Conservation (phyloP, 2,113 vertebrate species). For the Carassius carassius region DNA sequence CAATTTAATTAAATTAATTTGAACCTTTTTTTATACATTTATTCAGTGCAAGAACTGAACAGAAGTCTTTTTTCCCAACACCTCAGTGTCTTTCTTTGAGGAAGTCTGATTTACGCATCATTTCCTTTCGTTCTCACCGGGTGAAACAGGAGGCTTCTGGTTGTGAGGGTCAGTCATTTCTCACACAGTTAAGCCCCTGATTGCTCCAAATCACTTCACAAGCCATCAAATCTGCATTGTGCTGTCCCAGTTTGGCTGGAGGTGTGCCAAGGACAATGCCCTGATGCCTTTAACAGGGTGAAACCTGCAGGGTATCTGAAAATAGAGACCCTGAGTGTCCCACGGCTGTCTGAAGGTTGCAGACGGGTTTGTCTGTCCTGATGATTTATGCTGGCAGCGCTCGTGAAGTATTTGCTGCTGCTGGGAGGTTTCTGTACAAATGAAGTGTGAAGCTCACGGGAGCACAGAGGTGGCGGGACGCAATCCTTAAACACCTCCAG, state of each 20-base stretch:
- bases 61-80: slow-evolving; percentile 49
- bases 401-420: slow-evolving; percentile 92
- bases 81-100: slow-evolving; percentile 53
- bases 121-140: slow-evolving; percentile 64
- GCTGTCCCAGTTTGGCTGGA: slow-evolving; percentile 75
- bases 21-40: neutral
- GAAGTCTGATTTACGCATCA: slow-evolving; percentile 58
- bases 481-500: slow-evolving; percentile 90
- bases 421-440: slow-evolving; percentile 87
- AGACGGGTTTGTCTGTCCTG: slow-evolving; percentile 80
- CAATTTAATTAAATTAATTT: neutral
- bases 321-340: slow-evolving; percentile 82
- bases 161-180: slow-evolving; percentile 81
- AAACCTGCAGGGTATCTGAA: slow-evolving; percentile 82
- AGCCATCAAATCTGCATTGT: slow-evolving; percentile 78
- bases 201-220: slow-evolving; percentile 76
- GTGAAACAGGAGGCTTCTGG: slow-evolving; percentile 79
- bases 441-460: slow-evolving; percentile 91
- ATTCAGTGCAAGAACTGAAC: neutral
- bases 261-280: slow-evolving; percentile 79
- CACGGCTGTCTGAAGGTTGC: slow-evolving; percentile 82
- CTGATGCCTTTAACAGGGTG: slow-evolving; percentile 79
- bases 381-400: slow-evolving; percentile 86
- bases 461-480: slow-evolving; percentile 81
- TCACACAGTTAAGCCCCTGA: slow-evolving; percentile 76